Percentiles rank a stretch among this genome's conserved stretches.
phyloP scores from a whole-genome alignment of 2,888 invertebrate genomes.

The Clistopyga incitator region DNA sequence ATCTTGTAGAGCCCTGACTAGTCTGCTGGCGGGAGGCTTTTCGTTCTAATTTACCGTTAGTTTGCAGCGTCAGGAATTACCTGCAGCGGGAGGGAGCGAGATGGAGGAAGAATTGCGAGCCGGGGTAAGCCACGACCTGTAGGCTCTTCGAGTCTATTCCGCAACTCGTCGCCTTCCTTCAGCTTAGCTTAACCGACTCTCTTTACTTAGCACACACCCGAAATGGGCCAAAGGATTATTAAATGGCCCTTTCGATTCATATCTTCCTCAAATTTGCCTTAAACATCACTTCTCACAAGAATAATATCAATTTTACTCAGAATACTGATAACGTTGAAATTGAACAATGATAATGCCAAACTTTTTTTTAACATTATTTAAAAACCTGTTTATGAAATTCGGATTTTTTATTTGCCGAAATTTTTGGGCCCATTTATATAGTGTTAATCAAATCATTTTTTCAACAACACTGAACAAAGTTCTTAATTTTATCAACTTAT shows the following conservation, averaged over 20 bases:
- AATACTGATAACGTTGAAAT: no score
- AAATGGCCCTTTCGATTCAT: not conserved
- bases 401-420: no score
- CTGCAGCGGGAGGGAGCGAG: conserved; percentile 39
- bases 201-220: not conserved
- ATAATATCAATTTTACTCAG: no score
- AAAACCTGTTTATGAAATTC: no score
- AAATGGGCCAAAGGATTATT: not conserved
- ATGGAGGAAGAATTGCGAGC: conserved; percentile 50
- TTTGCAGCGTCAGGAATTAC: conserved; percentile 61
- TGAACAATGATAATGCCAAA: no score
- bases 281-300: no score
- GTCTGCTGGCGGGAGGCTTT: conserved; percentile 47
- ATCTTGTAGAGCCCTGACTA: conserved; percentile 4
- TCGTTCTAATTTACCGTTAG: conserved; percentile 77
- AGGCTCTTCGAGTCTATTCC: not conserved
- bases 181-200: not conserved
- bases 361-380: no score
- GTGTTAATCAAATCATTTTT: no score
- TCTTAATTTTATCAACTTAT: no score
- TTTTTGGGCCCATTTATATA: no score
- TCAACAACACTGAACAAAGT: no score
- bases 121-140: conserved; percentile 42
- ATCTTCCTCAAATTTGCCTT: no score
- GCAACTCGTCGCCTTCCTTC: conserved; percentile 5